Conservation (phyloP, 2,888 invertebrate genomes). For the Andrena praecox region DNA sequence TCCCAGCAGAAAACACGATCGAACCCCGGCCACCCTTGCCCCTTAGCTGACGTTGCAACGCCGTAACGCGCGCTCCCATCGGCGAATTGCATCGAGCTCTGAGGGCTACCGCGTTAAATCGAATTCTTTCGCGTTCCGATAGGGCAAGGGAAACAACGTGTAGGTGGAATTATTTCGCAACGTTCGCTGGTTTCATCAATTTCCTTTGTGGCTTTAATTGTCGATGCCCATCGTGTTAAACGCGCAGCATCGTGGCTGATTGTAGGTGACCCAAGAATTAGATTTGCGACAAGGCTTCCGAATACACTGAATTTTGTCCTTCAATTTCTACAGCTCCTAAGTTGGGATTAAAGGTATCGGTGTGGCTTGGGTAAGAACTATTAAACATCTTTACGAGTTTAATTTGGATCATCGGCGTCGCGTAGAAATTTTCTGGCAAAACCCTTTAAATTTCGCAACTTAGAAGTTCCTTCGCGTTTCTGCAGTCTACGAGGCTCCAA, state of each 20-base stretch:
- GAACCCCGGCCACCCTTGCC: slow-evolving; percentile 28
- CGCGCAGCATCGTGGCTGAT: neutral
- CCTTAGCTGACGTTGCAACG: slow-evolving; percentile 57
- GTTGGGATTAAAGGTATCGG: too few species aligned
- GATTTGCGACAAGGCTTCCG: neutral
- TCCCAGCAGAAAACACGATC: slow-evolving; percentile 58
- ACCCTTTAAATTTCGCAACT: slow-evolving; percentile 3
- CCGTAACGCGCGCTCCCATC: slow-evolving; percentile 55
- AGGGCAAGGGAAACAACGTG: slow-evolving; percentile 20
- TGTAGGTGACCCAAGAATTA: neutral
- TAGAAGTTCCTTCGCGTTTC: neutral
- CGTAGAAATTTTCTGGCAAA: neutral
- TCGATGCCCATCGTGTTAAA: neutral
- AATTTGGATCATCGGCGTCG: neutral
- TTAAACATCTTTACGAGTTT: neutral
- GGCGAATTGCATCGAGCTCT: slow-evolving; percentile 51
- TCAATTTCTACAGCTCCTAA: too few species aligned
- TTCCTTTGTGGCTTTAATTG: neutral
- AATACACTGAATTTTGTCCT: neutral
- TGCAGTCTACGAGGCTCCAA: neutral
- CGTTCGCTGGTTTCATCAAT: slow-evolving; percentile 21
- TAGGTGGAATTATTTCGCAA: slow-evolving; percentile 23
- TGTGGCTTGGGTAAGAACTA: too few species aligned
- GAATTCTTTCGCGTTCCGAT: slow-evolving; percentile 44
- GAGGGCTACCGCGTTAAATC: slow-evolving; percentile 60